phyloP scores from a whole-genome alignment of 2,888 invertebrate species.

The Glaucopsyche alexis region DNA sequence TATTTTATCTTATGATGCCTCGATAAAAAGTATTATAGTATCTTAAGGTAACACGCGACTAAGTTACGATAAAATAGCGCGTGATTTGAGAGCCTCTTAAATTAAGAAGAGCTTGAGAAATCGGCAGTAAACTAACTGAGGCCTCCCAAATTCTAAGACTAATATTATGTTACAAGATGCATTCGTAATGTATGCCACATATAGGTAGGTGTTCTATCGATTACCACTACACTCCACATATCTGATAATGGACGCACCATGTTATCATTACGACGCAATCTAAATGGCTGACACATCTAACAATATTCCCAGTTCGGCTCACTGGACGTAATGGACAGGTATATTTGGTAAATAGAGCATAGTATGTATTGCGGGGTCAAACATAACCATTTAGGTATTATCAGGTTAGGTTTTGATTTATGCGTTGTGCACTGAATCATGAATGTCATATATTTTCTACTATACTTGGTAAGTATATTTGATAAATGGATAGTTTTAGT shows the following conservation, averaged over 20 bases:
- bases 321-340: neutral
- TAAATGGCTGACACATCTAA: slow-evolving; percentile 17
- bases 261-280: slow-evolving; percentile 11
- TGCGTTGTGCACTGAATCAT: too few species aligned
- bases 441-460: too few species aligned
- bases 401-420: too few species aligned
- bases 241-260: slow-evolving; percentile 10
- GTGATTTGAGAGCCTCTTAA: neutral
- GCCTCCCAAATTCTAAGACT: neutral
- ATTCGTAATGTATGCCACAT: neutral
- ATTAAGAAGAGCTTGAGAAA: neutral
- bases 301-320: slow-evolving; percentile 17
- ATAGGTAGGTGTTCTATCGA: neutral
- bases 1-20: too few species aligned
- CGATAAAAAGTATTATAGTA: too few species aligned
- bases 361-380: too few species aligned
- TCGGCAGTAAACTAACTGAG: neutral
- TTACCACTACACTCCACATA: neutral
- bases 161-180: slow-evolving; percentile 10
- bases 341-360: neutral
- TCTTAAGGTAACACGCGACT: too few species aligned
- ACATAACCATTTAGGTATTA: too few species aligned
- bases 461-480: too few species aligned
- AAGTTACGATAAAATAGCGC: too few species aligned
- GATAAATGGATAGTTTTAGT: too few species aligned